These are phyloP conservation scores for Plagiodera versicolora DNA, from an alignment of 2,888 invertebrate species.

Conservation along the genomic window DNA sequence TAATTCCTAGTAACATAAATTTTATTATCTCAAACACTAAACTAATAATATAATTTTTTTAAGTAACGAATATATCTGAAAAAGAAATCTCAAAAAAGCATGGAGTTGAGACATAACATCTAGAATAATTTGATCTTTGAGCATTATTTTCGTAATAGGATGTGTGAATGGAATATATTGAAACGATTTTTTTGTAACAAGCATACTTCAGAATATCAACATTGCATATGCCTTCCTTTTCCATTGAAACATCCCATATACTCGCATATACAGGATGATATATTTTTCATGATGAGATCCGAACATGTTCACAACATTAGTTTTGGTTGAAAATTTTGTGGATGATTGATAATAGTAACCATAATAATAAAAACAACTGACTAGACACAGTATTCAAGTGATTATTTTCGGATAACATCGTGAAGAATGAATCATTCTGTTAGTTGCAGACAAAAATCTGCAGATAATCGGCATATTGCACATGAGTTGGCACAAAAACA, in stretches of 20 bases:
- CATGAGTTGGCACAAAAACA: slow-evolving; percentile 23
- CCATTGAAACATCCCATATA: slow-evolving; percentile 9
- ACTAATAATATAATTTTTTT: slow-evolving; percentile 31
- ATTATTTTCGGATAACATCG: background rate
- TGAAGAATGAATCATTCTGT: background rate
- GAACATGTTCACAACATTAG: background rate
- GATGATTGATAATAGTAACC: too few species aligned
- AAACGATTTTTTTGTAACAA: background rate
- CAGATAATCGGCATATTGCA: slow-evolving; percentile 16
- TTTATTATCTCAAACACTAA: slow-evolving; percentile 35
- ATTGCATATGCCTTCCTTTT: background rate
- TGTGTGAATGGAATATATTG: slow-evolving; percentile 11
- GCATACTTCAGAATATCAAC: background rate
- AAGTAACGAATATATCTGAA: slow-evolving; percentile 30
- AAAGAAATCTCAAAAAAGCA: slow-evolving; percentile 25
- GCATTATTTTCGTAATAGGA: slow-evolving; percentile 27
- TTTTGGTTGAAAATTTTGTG: too few species aligned
- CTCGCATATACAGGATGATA: background rate
- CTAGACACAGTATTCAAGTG: too few species aligned
- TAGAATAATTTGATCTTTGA: slow-evolving; percentile 31
- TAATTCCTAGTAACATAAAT: slow-evolving; percentile 31
- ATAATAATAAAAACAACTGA: too few species aligned
- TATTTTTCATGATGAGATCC: background rate
- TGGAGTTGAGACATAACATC: slow-evolving; percentile 20
- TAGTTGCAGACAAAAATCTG: slow-evolving; percentile 18